phyloP scores from a whole-genome alignment of 1,140 invertebrate genomes.

The Megathymus violae region DNA sequence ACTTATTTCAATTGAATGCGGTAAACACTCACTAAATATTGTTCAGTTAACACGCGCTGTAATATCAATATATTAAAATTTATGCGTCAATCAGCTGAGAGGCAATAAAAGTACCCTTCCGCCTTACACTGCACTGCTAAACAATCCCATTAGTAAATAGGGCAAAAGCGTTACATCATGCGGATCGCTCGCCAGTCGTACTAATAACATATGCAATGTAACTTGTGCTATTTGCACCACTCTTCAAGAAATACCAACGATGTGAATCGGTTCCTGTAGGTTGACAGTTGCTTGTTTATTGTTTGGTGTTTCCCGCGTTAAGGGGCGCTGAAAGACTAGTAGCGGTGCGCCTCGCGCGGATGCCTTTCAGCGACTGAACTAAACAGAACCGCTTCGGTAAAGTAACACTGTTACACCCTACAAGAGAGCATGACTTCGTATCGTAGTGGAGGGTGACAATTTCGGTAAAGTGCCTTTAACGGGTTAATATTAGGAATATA shows the following conservation, averaged over 20 bases:
- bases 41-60: neutral
- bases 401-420: conserved; percentile 47
- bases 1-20: too few relatives aligned
- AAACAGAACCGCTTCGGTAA: conserved; percentile 38
- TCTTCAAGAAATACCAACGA: conserved; percentile 1
- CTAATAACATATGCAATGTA: conserved; percentile 13
- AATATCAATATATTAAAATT: conserved; percentile 10
- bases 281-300: conserved; percentile 34
- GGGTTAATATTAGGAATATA: too few relatives aligned
- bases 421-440: conserved; percentile 12
- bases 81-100: conserved; percentile 29
- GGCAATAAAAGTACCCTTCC: conserved; percentile 8
- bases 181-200: conserved; percentile 29
- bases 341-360: conserved; percentile 46
- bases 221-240: conserved; percentile 8
- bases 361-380: conserved; percentile 52
- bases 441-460: neutral
- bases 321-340: conserved; percentile 3
- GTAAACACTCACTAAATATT: too few relatives aligned
- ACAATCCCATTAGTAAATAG: conserved; percentile 67
- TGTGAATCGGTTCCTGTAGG: conserved; percentile 14
- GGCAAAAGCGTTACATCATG: conserved; percentile 64
- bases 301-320: conserved; percentile 56
- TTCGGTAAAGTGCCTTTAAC: too few relatives aligned
- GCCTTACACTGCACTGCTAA: conserved; percentile 40